Evolutionary conservation across 2,113 vertebrate genomes (phyloP).

Genomic region (Microcebus lehilahytsara): DNA sequence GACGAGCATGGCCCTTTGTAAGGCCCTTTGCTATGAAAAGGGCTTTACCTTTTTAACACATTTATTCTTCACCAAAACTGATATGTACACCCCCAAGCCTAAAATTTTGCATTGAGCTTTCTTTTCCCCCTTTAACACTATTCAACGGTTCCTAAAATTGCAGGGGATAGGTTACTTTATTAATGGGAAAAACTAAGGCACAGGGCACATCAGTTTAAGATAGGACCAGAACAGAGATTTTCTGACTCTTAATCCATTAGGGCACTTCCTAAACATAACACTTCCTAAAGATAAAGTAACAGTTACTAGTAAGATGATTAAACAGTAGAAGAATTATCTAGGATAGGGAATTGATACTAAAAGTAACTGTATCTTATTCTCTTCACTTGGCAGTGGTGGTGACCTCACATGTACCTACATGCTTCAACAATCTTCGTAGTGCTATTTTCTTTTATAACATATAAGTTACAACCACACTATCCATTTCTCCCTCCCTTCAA

Average conservation of each 20-base stretch:
- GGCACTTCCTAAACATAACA: not conserved
- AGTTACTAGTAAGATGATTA: conserved; percentile 20
- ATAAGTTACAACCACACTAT: not conserved
- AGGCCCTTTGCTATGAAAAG: not conserved
- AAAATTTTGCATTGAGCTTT: not conserved
- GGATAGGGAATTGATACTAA: not conserved
- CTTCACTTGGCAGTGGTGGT: not conserved
- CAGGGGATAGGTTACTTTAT: not conserved
- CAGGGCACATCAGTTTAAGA: not conserved
- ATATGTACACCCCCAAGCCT: not conserved
- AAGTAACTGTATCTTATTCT: not conserved
- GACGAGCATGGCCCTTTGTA: not conserved
- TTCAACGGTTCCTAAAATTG: not conserved
- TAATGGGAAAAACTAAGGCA: not conserved
- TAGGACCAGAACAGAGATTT: not conserved
- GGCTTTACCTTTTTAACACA: not conserved
- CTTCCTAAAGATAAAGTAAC: not conserved
- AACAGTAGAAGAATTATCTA: not conserved
- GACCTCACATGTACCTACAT: not conserved
- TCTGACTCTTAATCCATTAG: not conserved
- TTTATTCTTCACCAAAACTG: not conserved
- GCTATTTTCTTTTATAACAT: not conserved
- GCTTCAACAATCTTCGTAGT: not conserved
- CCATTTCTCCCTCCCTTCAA: conserved; percentile 19
- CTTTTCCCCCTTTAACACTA: not conserved